phyloP scores from a whole-genome alignment of 2,797 vertebrate genomes.

The Lithobates sylvaticus region DNA sequence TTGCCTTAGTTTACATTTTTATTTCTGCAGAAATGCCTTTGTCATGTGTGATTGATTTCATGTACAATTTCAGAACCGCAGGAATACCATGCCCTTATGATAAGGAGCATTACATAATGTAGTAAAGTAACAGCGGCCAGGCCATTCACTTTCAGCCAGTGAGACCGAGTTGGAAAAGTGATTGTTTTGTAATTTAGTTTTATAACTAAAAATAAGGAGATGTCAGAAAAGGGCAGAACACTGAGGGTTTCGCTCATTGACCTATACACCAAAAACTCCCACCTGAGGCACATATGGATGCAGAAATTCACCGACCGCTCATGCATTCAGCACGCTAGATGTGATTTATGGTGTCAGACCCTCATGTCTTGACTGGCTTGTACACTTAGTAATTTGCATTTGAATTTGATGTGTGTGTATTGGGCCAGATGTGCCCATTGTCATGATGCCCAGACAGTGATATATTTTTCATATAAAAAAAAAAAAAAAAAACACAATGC shows the following conservation, averaged over 20 bases:
- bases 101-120: slow-evolving; percentile 18
- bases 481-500: too few species aligned
- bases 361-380: background rate
- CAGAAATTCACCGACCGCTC: slow-evolving; percentile 37
- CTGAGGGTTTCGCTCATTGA: slow-evolving; percentile 20
- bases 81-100: slow-evolving; percentile 19
- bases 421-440: slow-evolving; percentile 33
- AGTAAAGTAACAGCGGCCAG: background rate
- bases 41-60: slow-evolving; percentile 32
- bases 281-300: slow-evolving; percentile 18
- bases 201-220: slow-evolving; percentile 28
- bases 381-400: slow-evolving; percentile 3
- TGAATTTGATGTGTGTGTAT: slow-evolving; percentile 26
- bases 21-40: slow-evolving; percentile 6
- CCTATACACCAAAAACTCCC: slow-evolving; percentile 12
- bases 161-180: background rate
- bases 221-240: background rate
- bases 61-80: background rate
- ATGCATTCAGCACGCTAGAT: slow-evolving; percentile 10
- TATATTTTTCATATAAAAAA: background rate
- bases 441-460: slow-evolving; percentile 29
- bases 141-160: background rate
- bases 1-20: background rate
- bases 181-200: slow-evolving; percentile 34
- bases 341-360: slow-evolving; percentile 41